Evolutionary conservation across 64 coral and sea anemone species (phyloP), one percentile per base, ranked within the genome.

Genomic region (Stylophora pistillata): DNA sequence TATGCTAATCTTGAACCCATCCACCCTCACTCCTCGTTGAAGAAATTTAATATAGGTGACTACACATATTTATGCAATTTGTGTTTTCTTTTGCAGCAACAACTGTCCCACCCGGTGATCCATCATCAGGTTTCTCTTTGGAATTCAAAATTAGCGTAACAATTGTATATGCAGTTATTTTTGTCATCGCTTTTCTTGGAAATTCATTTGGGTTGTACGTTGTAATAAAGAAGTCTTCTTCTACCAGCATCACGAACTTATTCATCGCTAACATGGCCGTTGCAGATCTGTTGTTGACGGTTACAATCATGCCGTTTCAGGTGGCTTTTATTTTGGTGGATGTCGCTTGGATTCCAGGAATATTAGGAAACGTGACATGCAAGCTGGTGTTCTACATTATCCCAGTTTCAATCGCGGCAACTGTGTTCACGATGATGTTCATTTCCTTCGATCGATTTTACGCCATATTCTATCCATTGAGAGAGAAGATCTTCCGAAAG

Each of bases 201-300:
- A 68, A 68, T 25, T 25, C 64, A 6, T 25, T 68, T 25, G n/a
- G 64, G 6, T 80, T 89, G 52, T 89, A 71, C 30, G 88, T 89
- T 9, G 88, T 89, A 27, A 73, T 89, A 58, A 90, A 52, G 54
- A 90, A 82, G 28, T 78, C 28, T 21, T 71, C 15, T 21, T 79
- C 71, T 60, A 81, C 70, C 29, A 82, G 77, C 2, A 62, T 74
- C 4, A 90, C 88, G 58, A 89, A 89, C 17, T 29, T 90, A 14
- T 81, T 90, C 63, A 68, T 90, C 18, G 78, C 78, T 10, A 90
- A 82, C 13, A 32, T 90, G n/a, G 88, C 88, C 10, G 75, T 89
- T 25, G 60, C 75, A 25, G 75, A 89, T 21, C 76, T 89, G 5
- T 10, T 79, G 1, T 75, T 79, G 14, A 78, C 32, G 30, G 56